Base-by-base conservation (phyloP, 2,888 invertebrate species). In the Drosophila infuscata region DNA sequence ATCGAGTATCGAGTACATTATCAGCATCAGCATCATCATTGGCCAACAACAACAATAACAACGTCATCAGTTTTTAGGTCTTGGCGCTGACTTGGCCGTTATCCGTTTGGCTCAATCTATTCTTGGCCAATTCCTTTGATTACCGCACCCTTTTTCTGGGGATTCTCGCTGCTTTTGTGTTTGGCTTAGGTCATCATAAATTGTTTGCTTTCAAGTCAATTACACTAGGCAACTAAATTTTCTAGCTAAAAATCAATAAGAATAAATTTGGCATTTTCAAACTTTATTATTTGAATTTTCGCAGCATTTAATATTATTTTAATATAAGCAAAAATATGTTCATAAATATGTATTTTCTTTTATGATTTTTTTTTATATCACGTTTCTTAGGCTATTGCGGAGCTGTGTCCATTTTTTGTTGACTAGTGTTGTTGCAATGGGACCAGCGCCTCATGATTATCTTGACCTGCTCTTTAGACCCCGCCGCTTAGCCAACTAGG, bases 171-270 rank as follows among this genome's bases (percentile, higher is more conserved):
- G 77, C 70, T 70, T 76, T 79, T 64, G 53, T 64, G 53, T 79
- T 79, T 79, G 72, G 77, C 89, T 83, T 76, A 83, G 90, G 87
- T 90, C 87, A 88, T 88, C 90, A 81, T 88, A 90, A 88, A 88
- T 90, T 90, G 90, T 87, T 90, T 90, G 89, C 82, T 83, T 89
- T 90, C 71, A 70, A 90, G 81, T 88, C 87, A 88, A 88, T 90
- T 90, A 68, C 70, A 68, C 68, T 58, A 20, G 70, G 30, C 70
- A 70, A 58, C 68, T 25, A 7, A 36, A 36, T 6, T 17, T 36
- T 36, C 15, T 7, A 17, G 36, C 12, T 46, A 9, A 33, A 49
- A 66, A 35, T 51, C 65, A 51, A 43, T 41, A 35, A 17, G n/a
- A n/a, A 33, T 25, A 7, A 12, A 33, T 52, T 52, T 33, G 0